A percentile compares a stretch with the other conserved stretches of the same genome.
phyloP scores from a whole-genome alignment of 1,140 invertebrate genomes.

The Cydia splendana region DNA sequence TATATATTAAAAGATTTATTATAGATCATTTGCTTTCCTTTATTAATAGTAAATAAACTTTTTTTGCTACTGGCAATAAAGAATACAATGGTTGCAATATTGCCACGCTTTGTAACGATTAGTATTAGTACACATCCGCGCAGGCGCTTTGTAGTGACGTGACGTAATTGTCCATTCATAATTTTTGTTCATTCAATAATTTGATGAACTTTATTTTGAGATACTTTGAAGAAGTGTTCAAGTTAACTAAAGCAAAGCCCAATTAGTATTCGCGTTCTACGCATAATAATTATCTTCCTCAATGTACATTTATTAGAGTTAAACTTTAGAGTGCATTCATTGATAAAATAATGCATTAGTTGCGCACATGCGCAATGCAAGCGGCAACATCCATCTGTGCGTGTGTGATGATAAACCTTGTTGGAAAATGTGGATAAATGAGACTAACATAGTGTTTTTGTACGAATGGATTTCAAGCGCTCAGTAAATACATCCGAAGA shows the following conservation, averaged over 20 bases:
- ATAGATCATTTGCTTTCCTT: too few relatives aligned
- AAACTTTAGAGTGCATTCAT: slow-evolving; percentile 66
- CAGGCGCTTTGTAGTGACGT: slow-evolving; percentile 75
- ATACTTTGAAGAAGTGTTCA: slow-evolving; percentile 43
- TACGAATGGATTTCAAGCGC: slow-evolving; percentile 50
- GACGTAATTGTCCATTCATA: slow-evolving; percentile 79
- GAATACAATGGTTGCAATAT: slow-evolving; percentile 12
- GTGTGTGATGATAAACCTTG: slow-evolving; percentile 44
- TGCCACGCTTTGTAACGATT: slow-evolving; percentile 39
- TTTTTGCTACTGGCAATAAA: slow-evolving; percentile 23
- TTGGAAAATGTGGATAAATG: slow-evolving; percentile 44
- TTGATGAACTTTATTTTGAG: slow-evolving; percentile 51
- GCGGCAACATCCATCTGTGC: slow-evolving; percentile 49
- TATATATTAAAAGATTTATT: too few relatives aligned
- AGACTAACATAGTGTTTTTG: slow-evolving; percentile 47
- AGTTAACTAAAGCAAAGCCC: background rate
- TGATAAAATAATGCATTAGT: slow-evolving; percentile 60
- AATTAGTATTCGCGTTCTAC: slow-evolving; percentile 15
- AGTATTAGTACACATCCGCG: slow-evolving; percentile 49
- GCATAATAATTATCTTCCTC: background rate
- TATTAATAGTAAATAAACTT: too few relatives aligned
- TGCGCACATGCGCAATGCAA: slow-evolving; percentile 73
- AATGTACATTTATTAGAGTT: slow-evolving; percentile 30
- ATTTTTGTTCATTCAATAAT: slow-evolving; percentile 76
- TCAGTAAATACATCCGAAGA: slow-evolving; percentile 57